phyloP scores from a whole-genome alignment of 1,140 invertebrate species.

The Saccostrea glomerata region DNA sequence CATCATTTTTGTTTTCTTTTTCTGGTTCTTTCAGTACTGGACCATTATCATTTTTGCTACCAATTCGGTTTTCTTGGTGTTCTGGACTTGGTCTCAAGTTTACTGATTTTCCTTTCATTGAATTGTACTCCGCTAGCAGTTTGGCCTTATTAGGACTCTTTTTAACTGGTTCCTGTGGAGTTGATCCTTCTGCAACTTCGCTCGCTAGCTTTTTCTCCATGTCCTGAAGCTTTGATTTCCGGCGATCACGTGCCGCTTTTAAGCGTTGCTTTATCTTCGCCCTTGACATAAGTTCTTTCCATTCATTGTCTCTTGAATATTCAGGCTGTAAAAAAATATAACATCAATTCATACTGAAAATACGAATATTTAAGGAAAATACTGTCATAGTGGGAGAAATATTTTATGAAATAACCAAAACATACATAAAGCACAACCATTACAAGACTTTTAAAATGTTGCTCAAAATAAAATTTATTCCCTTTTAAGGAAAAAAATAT shows the following conservation, averaged over 20 bases:
- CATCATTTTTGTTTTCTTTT: background rate
- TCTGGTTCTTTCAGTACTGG: background rate
- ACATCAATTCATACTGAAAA: background rate
- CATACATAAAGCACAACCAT: no score
- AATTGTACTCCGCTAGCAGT: background rate
- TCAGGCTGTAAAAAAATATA: background rate
- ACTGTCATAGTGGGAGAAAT: no score
- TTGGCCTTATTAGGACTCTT: background rate
- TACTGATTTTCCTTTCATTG: slow-evolving; percentile 10
- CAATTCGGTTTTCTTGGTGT: background rate
- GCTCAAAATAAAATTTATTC: no score
- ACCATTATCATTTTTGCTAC: background rate
- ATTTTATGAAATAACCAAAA: no score
- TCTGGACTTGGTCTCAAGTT: background rate
- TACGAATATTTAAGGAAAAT: no score
- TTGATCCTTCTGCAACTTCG: background rate
- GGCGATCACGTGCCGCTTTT: background rate
- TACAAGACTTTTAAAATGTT: no score
- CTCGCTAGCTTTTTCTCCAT: background rate
- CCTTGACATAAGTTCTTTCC: background rate
- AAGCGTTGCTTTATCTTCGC: background rate
- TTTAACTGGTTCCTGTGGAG: background rate
- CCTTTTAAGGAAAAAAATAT: no score
- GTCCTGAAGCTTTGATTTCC: background rate
- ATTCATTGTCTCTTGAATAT: slow-evolving; percentile 1